Conservation (phyloP, 2,797 vertebrate genomes). For the Lateolabrax maculatus region DNA sequence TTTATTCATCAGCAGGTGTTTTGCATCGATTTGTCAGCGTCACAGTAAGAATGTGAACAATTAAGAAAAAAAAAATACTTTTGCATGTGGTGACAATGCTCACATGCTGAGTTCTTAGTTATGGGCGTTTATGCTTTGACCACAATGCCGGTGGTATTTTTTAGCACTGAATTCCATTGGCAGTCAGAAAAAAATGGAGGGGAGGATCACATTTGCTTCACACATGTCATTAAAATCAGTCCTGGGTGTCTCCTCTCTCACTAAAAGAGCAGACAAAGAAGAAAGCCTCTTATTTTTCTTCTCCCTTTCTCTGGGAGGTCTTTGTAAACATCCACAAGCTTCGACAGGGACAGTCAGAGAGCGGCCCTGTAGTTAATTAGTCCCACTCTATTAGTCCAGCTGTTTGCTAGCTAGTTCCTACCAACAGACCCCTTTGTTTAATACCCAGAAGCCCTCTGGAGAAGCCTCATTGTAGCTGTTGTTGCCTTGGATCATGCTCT, state of each 20-base stretch:
- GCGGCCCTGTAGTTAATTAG: conserved; percentile 79
- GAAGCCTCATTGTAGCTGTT: conserved; percentile 69
- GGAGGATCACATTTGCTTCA: conserved; percentile 82
- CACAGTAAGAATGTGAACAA: conserved; percentile 37
- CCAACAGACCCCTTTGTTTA: conserved; percentile 73
- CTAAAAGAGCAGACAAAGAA: conserved; percentile 72
- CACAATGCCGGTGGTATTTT: conserved; percentile 76
- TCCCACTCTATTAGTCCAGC: conserved; percentile 76
- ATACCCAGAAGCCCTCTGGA: conserved; percentile 75
- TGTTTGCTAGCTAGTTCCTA: conserved; percentile 68
- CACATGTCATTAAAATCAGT: conserved; percentile 83
- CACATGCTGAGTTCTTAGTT: conserved; percentile 67
- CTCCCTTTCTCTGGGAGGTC: conserved; percentile 72
- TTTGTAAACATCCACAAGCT: conserved; percentile 77
- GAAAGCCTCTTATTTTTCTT: conserved; percentile 68
- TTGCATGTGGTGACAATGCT: conserved; percentile 73
- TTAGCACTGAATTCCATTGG: conserved; percentile 75
- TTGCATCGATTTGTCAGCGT: conserved; percentile 28
- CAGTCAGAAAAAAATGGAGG: conserved; percentile 62
- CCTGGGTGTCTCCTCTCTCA: conserved; percentile 77
- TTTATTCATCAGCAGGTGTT: conserved; percentile 50
- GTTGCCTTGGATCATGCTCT: conserved; percentile 66
- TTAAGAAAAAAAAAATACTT: conserved; percentile 50
- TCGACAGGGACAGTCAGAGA: conserved; percentile 57
- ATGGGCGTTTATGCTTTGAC: conserved; percentile 75